phyloP scores from a whole-genome alignment of 1,140 invertebrate species.

The Kradibia gibbosae region DNA sequence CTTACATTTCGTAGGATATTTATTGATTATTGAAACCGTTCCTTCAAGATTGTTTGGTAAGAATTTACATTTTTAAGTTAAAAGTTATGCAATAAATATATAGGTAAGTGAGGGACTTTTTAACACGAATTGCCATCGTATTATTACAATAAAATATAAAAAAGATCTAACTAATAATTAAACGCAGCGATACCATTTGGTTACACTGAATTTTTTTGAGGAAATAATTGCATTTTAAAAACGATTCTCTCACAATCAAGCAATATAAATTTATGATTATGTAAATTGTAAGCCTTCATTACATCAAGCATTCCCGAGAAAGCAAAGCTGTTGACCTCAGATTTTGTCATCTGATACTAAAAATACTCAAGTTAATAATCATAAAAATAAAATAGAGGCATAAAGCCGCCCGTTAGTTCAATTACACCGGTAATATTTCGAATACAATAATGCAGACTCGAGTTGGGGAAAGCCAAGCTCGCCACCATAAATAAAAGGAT shows the following conservation, averaged over 20 bases:
- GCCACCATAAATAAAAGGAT: background rate
- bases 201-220: background rate
- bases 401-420: background rate
- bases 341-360: background rate
- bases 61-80: background rate
- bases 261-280: background rate
- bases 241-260: background rate
- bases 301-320: background rate
- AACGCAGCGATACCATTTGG: background rate
- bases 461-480: background rate
- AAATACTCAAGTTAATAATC: background rate
- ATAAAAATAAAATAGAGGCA: background rate
- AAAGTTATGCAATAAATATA: slow-evolving; percentile 1
- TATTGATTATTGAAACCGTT: background rate
- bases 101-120: background rate
- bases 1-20: background rate
- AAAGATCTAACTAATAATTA: background rate
- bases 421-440: background rate
- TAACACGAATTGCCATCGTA: background rate
- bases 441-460: background rate
- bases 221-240: background rate
- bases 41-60: background rate
- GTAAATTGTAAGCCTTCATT: background rate
- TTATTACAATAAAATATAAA: background rate
- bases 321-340: background rate